Evolutionary conservation across 2,113 vertebrate species (phyloP).

Genomic region (Oceanites oceanicus): DNA sequence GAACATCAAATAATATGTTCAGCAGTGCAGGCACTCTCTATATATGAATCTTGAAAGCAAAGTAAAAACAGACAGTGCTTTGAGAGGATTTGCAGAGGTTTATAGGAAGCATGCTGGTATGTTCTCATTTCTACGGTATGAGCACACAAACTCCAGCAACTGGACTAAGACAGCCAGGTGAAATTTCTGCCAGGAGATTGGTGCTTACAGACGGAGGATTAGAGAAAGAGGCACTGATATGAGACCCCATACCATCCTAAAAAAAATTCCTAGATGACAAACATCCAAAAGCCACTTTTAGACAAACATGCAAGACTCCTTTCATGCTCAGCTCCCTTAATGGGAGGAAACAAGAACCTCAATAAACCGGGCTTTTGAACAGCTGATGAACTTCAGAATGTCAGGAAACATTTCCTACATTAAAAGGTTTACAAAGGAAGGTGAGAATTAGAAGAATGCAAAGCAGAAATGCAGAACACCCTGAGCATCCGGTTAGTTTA

Average conservation of each 20-base stretch:
- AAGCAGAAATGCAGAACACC: slow-evolving; percentile 35
- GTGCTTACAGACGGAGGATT: not conserved
- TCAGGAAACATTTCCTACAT: not conserved
- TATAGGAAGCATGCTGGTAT: not conserved
- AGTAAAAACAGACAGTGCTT: not conserved
- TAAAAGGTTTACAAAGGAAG: not conserved
- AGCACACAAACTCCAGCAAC: not conserved
- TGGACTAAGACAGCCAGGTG: not conserved
- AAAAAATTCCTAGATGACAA: not conserved
- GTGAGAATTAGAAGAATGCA: slow-evolving; percentile 21
- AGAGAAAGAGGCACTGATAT: not conserved
- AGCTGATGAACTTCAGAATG: not conserved
- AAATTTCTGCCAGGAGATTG: not conserved
- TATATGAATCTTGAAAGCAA: not conserved
- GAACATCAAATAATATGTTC: not conserved
- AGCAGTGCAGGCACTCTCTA: not conserved
- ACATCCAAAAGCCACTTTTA: not conserved
- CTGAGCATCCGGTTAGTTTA: slow-evolving; percentile 23
- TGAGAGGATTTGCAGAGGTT: not conserved
- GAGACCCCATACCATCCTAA: not conserved
- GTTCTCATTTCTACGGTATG: not conserved
- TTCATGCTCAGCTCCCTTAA: not conserved
- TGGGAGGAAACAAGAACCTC: not conserved
- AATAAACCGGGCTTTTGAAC: not conserved
- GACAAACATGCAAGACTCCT: not conserved